Conservation (phyloP, 2,797 vertebrate genomes). For the Clarias pachynema region DNA sequence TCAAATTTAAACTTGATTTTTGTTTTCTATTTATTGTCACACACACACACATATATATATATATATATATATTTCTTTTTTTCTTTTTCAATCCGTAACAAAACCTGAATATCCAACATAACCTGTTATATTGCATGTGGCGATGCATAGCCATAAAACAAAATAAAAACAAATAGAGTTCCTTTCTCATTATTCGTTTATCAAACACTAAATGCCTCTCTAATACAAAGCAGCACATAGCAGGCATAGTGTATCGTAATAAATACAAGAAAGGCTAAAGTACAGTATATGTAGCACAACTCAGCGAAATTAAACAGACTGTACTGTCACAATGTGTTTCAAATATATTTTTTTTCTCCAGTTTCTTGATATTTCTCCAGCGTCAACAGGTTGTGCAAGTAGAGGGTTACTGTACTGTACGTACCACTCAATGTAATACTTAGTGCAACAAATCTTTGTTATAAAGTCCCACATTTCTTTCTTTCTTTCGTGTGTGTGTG, state of each 20-base stretch:
- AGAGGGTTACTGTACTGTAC: conserved; percentile 42
- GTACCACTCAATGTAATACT: conserved; percentile 15
- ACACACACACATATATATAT: too few species aligned
- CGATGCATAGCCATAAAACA: conserved; percentile 55
- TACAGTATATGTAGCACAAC: conserved; percentile 72
- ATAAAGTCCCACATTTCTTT: neutral
- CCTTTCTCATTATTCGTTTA: conserved; percentile 68
- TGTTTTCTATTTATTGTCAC: neutral
- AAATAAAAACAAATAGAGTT: conserved; percentile 77
- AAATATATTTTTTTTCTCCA: conserved; percentile 58
- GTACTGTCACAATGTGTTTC: conserved; percentile 74
- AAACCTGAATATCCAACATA: conserved; percentile 62
- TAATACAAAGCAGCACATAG: conserved; percentile 90
- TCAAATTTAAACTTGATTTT: neutral
- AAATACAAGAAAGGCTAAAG: conserved; percentile 76
- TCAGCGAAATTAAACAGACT: conserved; percentile 66
- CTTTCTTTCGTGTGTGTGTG: conserved; percentile 58
- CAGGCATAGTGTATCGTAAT: conserved; percentile 84
- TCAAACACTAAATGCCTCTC: conserved; percentile 84
- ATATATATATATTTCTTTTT: neutral
- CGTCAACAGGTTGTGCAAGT: conserved; percentile 74
- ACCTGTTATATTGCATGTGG: conserved; percentile 66
- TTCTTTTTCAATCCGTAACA: conserved; percentile 48
- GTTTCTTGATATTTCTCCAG: conserved; percentile 49
- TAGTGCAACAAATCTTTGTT: conserved; percentile 38